Conservation (phyloP, 2,888 invertebrate genomes). For the Chouioia cunea region DNA sequence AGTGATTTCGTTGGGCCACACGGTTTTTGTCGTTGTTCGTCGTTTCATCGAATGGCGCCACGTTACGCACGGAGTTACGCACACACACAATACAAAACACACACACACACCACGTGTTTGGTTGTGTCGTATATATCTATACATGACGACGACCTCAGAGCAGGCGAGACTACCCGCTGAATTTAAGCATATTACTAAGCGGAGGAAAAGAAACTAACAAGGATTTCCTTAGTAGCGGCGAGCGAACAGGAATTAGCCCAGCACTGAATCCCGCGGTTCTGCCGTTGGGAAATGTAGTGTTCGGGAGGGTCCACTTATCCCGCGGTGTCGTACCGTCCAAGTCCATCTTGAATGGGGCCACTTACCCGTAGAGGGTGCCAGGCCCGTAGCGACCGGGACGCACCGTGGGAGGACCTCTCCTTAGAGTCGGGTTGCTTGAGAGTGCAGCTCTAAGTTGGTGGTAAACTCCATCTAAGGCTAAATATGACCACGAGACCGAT, state of each 20-base stretch:
- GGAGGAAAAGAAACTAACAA: constrained; percentile 79
- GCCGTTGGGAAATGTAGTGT: constrained; percentile 71
- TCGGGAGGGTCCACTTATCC: constrained; percentile 67
- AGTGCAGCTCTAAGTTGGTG: constrained; percentile 73
- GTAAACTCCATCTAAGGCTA: constrained; percentile 72
- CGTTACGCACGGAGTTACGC: no score
- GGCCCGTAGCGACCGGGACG: constrained; percentile 69
- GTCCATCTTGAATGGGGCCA: constrained; percentile 71
- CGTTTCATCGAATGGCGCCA: no score
- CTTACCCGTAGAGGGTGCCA: constrained; percentile 71
- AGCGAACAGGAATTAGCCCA: constrained; percentile 76
- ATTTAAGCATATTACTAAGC: constrained; percentile 77
- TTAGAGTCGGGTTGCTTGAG: constrained; percentile 73
- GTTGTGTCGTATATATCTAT: neutral
- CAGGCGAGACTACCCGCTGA: constrained; percentile 69
- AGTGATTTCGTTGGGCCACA: no score
- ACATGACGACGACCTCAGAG: constrained; percentile 64
- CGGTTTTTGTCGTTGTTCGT: no score
- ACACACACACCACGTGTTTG: no score
- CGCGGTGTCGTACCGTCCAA: constrained; percentile 64
- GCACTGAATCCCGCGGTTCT: constrained; percentile 71
- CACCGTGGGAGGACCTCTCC: constrained; percentile 70
- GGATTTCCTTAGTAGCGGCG: constrained; percentile 76
- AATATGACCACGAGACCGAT: constrained; percentile 75
- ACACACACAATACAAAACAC: no score